Base-by-base conservation (phyloP, 2,113 vertebrate genomes). In the Nibea coibor region DNA sequence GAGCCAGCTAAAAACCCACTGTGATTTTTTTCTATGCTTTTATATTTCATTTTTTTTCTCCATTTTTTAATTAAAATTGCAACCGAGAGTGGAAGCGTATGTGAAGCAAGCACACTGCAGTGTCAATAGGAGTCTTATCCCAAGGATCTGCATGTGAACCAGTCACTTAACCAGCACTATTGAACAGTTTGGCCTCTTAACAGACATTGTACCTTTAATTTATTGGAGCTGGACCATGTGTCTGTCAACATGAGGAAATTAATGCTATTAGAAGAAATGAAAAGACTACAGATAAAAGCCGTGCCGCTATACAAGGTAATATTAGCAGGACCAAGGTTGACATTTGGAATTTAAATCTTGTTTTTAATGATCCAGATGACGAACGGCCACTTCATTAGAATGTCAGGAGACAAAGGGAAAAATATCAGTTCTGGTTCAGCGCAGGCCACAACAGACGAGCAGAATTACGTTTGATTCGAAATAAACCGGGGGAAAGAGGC, bases 271-370 rank as follows among this genome's bases (percentile, higher is more conserved):
- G 31, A 67, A 39, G 24, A 69, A 67, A 83, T 83, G 17, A 70
- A 88, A 78, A 73, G 58, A 43, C 54, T 31, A 12, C 47, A 61
- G 79, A 88, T 77, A 72, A 81, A 87, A 74, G 31, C 45, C 45
- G 15, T 69, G 22, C 69, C 48, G 62, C 68, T 59, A 56, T n/a
- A 63, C 39, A 45, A 76, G 17, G 68, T 67, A 78, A 72, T 75
- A 72, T 80, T 63, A 78, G 56, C 74, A 15, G 19, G 24, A 28
- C 56, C 75, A n/a, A 50, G 54, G 66, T 59, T 86, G 89, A 86
- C 84, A 86, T 84, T 75, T 87, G 81, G 78, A 80, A 90, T 87
- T 81, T 57, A 53, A 83, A 86, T 86, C 73, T 54, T 72, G 79
- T 77, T 88, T 78, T 78, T 72, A 63, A 87, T 84, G 66, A 71